Percentiles rank a stretch among this genome's conserved stretches.
Evolutionary conservation across 2,113 vertebrate species (phyloP).

Genomic region (Delphinapterus leucas): DNA sequence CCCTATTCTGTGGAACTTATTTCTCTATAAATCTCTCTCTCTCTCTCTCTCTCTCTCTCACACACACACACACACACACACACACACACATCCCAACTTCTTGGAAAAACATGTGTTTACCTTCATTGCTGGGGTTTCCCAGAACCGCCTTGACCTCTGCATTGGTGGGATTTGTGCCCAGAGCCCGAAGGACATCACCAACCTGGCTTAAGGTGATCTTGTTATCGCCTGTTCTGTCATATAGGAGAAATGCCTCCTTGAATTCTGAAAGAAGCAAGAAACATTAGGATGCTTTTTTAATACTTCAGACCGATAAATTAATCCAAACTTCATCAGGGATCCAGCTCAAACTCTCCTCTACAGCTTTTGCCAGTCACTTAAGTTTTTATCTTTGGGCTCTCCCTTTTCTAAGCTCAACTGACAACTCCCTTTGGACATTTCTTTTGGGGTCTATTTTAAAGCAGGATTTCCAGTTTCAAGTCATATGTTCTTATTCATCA

Average conservation of each 20-base stretch:
- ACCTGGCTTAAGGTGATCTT: conserved; percentile 94
- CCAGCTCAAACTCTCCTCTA: background rate
- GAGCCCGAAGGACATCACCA: conserved; percentile 94
- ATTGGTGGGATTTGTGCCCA: conserved; percentile 99
- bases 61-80: background rate
- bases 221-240: conserved; percentile 95
- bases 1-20: background rate
- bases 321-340: background rate
- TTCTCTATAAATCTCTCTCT: background rate
- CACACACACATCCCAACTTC: background rate
- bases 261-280: conserved; percentile 88
- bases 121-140: conserved; percentile 91
- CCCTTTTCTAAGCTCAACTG: background rate
- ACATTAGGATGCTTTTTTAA: background rate
- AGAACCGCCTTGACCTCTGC: conserved; percentile 89
- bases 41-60: background rate
- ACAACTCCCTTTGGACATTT: background rate
- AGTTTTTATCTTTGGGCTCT: background rate
- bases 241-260: conserved; percentile 99
- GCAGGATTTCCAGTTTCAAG: background rate
- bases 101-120: conserved; percentile 77
- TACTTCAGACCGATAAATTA: background rate
- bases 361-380: background rate
- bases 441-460: conserved; percentile 9
- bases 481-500: background rate